Percentiles rank a stretch among this genome's conserved stretches.
These are phyloP conservation scores for Magallana nippona DNA, from an alignment of 2,888 invertebrate species.

Conservation along the genomic window DNA sequence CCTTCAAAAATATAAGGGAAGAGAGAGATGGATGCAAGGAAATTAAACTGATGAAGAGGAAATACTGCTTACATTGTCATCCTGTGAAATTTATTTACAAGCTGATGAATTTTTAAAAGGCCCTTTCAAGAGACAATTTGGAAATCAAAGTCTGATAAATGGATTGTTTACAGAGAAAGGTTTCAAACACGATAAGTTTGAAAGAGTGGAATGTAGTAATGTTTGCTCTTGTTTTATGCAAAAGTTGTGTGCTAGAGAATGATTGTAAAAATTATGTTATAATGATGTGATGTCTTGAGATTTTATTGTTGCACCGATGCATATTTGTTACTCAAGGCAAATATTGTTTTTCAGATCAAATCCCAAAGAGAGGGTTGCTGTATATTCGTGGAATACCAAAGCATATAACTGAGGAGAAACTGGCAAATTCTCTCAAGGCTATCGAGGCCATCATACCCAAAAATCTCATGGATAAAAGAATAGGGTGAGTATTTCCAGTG, in stretches of 20 bases:
- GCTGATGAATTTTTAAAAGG: no score
- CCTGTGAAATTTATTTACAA: no score
- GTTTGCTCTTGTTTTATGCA: neutral
- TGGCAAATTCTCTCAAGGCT: slow-evolving; percentile 12
- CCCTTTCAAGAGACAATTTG: no score
- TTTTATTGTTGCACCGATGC: neutral
- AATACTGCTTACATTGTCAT: no score
- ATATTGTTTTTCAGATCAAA: neutral
- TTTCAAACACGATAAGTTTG: no score
- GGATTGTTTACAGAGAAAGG: no score
- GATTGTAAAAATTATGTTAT: neutral
- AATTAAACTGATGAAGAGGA: no score
- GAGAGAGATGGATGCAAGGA: no score
- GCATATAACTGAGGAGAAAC: neutral
- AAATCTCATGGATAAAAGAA: slow-evolving; percentile 14
- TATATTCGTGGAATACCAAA: slow-evolving; percentile 12
- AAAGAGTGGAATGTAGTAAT: no score
- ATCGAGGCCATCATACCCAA: neutral
- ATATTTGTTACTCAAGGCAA: neutral
- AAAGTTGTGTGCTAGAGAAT: neutral
- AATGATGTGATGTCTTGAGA: no score
- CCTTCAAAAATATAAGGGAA: no score
- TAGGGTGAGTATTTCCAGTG: slow-evolving; percentile 9
- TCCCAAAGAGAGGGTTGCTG: slow-evolving; percentile 20
- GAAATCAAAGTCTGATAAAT: no score